These are phyloP conservation scores for Phylloscopus whistleri DNA, from an alignment of 2,113 vertebrate species.

Conservation along the genomic window DNA sequence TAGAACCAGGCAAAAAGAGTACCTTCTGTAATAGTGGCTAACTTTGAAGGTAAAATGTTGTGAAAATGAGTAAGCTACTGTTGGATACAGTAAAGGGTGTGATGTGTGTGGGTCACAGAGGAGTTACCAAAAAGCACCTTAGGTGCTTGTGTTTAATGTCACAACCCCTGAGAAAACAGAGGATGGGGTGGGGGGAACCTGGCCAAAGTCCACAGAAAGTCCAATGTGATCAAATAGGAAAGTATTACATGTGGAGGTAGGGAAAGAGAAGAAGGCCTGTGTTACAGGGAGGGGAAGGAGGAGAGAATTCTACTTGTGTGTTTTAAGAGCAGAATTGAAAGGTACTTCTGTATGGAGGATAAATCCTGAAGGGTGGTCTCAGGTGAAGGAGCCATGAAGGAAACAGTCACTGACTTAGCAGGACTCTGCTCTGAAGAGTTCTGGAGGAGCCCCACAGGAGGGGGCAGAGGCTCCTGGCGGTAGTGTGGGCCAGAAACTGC, in stretches of 20 bases:
- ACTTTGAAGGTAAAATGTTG: neutral
- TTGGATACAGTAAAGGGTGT: neutral
- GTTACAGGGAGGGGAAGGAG: neutral
- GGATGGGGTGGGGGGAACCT: fast-evolving
- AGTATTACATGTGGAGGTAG: neutral
- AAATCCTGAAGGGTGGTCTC: neutral
- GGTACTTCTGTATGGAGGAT: neutral
- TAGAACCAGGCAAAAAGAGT: neutral
- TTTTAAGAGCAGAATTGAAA: neutral
- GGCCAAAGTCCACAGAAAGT: neutral
- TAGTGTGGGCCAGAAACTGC: neutral
- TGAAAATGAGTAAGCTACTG: neutral
- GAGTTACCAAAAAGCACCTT: neutral
- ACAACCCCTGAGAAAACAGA: neutral
- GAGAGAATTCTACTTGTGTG: fast-evolving
- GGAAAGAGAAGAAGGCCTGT: neutral
- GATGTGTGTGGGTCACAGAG: neutral
- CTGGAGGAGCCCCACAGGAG: neutral
- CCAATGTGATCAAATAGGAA: neutral
- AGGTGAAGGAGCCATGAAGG: neutral
- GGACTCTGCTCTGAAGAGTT: neutral
- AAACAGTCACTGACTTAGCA: neutral
- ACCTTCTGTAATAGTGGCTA: neutral
- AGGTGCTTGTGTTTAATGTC: neutral
- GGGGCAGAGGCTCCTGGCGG: neutral